Percentiles rank a stretch among this genome's conserved stretches.
Evolutionary conservation across 2,113 vertebrate genomes (phyloP).

Genomic region (Machaerirhynchus nigripectus): DNA sequence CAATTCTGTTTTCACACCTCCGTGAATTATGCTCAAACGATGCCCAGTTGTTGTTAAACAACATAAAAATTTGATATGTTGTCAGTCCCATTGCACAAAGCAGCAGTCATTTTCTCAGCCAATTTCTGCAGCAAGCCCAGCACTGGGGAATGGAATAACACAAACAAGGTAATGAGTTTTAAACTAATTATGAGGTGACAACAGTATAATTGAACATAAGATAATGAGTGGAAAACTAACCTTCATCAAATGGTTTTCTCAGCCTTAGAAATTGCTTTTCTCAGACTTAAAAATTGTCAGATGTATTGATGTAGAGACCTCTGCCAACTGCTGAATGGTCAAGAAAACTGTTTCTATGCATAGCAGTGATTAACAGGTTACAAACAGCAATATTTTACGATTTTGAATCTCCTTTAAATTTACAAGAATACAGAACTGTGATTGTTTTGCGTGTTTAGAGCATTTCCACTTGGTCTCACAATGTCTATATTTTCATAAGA

Average conservation of each 20-base stretch:
- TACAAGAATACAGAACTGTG: neutral
- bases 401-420: neutral
- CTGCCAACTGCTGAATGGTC: neutral
- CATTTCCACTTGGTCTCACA: neutral
- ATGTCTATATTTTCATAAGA: neutral
- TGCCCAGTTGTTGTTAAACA: conserved; percentile 62
- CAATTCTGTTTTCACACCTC: conserved; percentile 60
- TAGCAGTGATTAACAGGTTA: neutral
- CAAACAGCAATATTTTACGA: neutral
- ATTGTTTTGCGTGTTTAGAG: neutral
- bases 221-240: conserved; percentile 55
- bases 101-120: conserved; percentile 42
- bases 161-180: conserved; percentile 59
- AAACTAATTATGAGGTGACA: conserved; percentile 66
- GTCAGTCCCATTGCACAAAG: conserved; percentile 62
- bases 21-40: conserved; percentile 39
- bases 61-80: conserved; percentile 51
- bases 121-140: conserved; percentile 52
- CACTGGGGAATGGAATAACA: conserved; percentile 52
- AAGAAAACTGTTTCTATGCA: neutral
- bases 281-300: neutral
- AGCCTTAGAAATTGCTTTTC: neutral
- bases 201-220: conserved; percentile 58
- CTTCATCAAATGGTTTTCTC: conserved; percentile 24
- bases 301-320: neutral